phyloP scores from a whole-genome alignment of 1,140 invertebrate species.

The Pseudomyrmex gracilis region DNA sequence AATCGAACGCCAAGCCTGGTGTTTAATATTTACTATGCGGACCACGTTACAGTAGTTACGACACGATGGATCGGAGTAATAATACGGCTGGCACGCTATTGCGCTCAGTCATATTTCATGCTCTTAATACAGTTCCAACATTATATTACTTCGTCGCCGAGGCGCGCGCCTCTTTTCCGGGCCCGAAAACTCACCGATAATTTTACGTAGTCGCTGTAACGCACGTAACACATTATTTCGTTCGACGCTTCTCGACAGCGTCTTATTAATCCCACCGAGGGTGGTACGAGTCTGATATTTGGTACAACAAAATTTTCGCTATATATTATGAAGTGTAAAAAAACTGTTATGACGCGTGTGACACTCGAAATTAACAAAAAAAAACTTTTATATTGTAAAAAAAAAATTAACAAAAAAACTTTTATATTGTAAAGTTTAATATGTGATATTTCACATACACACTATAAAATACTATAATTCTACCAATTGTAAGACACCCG shows the following conservation, averaged over 20 bases:
- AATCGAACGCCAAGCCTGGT: neutral
- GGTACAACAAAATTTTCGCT: too few species aligned
- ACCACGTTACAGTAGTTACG: slow-evolving; percentile 37
- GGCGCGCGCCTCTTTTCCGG: slow-evolving; percentile 2
- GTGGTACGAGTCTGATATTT: neutral
- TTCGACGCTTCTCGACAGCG: neutral
- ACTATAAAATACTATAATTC: too few species aligned
- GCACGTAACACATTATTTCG: neutral
- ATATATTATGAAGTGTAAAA: too few species aligned
- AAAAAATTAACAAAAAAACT: too few species aligned
- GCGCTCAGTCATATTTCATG: slow-evolving; percentile 50
- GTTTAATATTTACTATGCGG: slow-evolving; percentile 54
- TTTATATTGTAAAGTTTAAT: too few species aligned
- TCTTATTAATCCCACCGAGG: neutral
- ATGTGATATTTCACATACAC: too few species aligned
- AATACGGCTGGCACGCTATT: slow-evolving; percentile 29
- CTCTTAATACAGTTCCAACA: slow-evolving; percentile 44
- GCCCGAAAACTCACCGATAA: slow-evolving; percentile 33
- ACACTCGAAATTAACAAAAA: too few species aligned
- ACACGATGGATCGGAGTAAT: slow-evolving; percentile 49
- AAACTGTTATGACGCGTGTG: too few species aligned
- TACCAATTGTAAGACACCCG: too few species aligned
- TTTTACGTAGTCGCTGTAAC: slow-evolving; percentile 28
- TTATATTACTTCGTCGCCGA: slow-evolving; percentile 39
- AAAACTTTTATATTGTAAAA: too few species aligned